Percentiles rank a stretch among this genome's conserved stretches.
Evolutionary conservation across 2,888 invertebrate genomes (phyloP).

Genomic region (Lasioglossum morio): DNA sequence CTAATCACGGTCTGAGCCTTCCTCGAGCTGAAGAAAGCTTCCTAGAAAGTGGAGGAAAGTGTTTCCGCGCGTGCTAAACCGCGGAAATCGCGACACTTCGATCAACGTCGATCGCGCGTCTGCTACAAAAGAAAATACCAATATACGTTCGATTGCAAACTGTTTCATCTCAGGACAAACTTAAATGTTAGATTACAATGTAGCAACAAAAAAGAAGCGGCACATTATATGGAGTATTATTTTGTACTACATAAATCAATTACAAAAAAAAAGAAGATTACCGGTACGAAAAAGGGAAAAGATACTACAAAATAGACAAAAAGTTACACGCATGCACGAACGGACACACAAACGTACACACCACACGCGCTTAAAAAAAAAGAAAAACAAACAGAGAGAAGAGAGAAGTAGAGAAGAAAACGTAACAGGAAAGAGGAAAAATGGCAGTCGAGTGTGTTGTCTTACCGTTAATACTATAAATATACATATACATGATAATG

Average conservation of each 20-base stretch:
- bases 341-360: background rate
- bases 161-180: conserved; percentile 34
- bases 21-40: conserved; percentile 2
- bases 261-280: conserved; percentile 1
- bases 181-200: conserved; percentile 19
- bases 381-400: background rate
- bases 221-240: conserved; percentile 30
- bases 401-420: background rate
- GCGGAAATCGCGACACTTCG: background rate
- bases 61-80: background rate
- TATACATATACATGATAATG: conserved; percentile 24
- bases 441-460: conserved; percentile 25
- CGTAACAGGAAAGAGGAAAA: background rate
- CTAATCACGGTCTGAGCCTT: conserved; percentile 31
- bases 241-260: conserved; percentile 45
- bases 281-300: background rate
- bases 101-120: conserved; percentile 4
- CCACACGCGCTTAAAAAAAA: background rate
- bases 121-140: background rate
- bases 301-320: background rate
- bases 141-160: conserved; percentile 23
- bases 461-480: conserved; percentile 37
- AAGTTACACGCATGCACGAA: conserved; percentile 7
- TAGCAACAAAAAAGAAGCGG: conserved; percentile 15
- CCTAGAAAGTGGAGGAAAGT: background rate